These are phyloP conservation scores for Colistium nudipinnis DNA, from an alignment of 2,113 vertebrate genomes.

Conservation along the genomic window DNA sequence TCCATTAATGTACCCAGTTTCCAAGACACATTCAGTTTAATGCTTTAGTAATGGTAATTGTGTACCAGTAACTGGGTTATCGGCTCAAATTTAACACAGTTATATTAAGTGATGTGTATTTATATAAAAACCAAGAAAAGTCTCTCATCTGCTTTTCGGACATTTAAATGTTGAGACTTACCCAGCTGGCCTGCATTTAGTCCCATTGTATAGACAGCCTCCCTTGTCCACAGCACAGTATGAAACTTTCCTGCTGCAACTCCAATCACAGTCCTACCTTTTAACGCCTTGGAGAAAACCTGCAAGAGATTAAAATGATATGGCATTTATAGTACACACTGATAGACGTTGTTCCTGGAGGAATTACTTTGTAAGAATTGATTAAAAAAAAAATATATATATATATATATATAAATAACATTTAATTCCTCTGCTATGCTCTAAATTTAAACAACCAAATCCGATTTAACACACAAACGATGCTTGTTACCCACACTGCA, in stretches of 20 bases:
- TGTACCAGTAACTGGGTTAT: too few relatives aligned
- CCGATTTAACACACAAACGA: background rate
- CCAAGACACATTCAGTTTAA: too few relatives aligned
- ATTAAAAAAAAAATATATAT: too few relatives aligned
- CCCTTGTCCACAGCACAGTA: conserved; percentile 94
- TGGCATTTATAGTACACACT: too few relatives aligned
- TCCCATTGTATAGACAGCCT: conserved; percentile 95
- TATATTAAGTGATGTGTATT: background rate
- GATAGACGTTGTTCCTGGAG: background rate
- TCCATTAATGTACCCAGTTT: too few relatives aligned
- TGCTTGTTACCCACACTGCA: background rate
- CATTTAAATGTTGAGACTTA: conserved; percentile 70
- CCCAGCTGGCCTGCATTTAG: conserved; percentile 97
- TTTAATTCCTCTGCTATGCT: too few relatives aligned
- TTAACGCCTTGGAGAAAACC: conserved; percentile 93
- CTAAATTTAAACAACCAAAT: background rate
- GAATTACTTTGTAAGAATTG: too few relatives aligned
- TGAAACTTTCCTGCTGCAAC: conserved; percentile 97
- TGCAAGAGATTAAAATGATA: conserved; percentile 48
- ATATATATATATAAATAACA: too few relatives aligned
- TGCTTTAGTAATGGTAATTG: too few relatives aligned
- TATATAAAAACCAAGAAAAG: conserved; percentile 3
- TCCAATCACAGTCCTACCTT: conserved; percentile 90
- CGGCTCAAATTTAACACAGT: background rate
- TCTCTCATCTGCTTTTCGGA: conserved; percentile 9